Evolutionary conservation across 2,888 invertebrate species (phyloP), one percentile per base, ranked within the genome.

Genomic region (Acheta domesticus): DNA sequence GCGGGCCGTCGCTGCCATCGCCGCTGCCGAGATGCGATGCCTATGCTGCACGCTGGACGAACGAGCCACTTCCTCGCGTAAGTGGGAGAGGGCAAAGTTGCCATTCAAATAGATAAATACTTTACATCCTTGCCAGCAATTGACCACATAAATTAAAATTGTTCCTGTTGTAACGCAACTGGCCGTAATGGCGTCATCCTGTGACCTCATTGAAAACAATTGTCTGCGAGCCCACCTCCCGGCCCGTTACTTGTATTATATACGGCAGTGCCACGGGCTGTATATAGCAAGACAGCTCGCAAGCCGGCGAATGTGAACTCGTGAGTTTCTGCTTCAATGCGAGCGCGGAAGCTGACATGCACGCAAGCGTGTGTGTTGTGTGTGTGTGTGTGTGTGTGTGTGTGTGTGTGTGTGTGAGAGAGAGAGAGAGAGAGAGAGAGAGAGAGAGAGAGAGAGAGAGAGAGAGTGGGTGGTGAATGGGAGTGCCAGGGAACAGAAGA

Each of bases 51-150:
- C 36, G 36, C 36, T 36, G 36, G 8, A 74, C 48, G 48, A 78
- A 78, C 48, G 74, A 78, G 74, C 19, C 16, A 78, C 74, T 78
- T 78, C 78, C 78, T 78, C 12, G 14, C 8, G 48, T 20, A 78
- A 78, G 78, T 75, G 77, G 78, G 73, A 62, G 62, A 48, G 49
- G 50, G 79, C 76, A 76, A 76, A 76, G 77, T 19, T 74, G 80
- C 75, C 75, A 78, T 75, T 80, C 79, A 81, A 80, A 79, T 78
- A 79, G 79, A 80, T 75, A 78, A 80, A 80, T 78, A 80, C 75
- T 80, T 80, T 48, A 80, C 81, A 80, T 80, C 80, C 80, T 81
- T 80, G 81, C 80, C 80, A 80, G 76, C 80, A 81, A 81, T 80
- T 80, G 79, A 77, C 75, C 23, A 49, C 77, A 79, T 76, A 76